Conservation (phyloP, 2,888 invertebrate species). For the Therioaphis trifolii region DNA sequence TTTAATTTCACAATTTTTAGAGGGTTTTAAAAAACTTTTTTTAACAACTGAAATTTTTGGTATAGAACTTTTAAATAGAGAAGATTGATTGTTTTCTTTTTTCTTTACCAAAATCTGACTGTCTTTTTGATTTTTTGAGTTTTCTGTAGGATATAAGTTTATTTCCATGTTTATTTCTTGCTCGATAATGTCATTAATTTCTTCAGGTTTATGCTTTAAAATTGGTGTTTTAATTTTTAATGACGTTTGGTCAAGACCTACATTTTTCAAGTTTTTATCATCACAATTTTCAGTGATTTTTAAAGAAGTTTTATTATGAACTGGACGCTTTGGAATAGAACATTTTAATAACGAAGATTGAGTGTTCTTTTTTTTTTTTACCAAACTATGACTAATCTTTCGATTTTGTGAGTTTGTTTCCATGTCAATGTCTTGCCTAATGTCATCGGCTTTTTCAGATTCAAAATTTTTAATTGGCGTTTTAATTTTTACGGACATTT, state of each 20-base stretch:
- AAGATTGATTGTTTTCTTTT: too few species aligned
- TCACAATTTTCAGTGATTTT: neutral
- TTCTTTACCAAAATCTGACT: too few species aligned
- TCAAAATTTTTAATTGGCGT: neutral
- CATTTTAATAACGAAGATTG: neutral
- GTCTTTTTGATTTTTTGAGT: too few species aligned
- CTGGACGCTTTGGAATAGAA: neutral
- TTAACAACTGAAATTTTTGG: too few species aligned
- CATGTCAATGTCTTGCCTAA: neutral
- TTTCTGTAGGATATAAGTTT: too few species aligned
- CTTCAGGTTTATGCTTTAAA: slow-evolving; percentile 18
- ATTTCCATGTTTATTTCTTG: slow-evolving; percentile 13
- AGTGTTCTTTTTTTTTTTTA: neutral
- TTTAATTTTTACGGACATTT: too few species aligned
- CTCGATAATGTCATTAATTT: neutral
- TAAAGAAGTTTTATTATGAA: neutral
- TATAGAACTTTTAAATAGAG: too few species aligned
- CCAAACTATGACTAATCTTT: neutral
- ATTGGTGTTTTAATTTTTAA: neutral
- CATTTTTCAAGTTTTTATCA: neutral
- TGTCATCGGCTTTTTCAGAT: neutral
- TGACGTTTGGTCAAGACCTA: neutral
- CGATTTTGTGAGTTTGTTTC: neutral
- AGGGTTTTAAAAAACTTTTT: too few species aligned
- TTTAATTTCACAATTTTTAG: too few species aligned